Percentiles rank a stretch among this genome's conserved stretches.
These are phyloP conservation scores for Eublepharis macularius DNA, from an alignment of 2,113 vertebrate genomes.

Conservation along the genomic window DNA sequence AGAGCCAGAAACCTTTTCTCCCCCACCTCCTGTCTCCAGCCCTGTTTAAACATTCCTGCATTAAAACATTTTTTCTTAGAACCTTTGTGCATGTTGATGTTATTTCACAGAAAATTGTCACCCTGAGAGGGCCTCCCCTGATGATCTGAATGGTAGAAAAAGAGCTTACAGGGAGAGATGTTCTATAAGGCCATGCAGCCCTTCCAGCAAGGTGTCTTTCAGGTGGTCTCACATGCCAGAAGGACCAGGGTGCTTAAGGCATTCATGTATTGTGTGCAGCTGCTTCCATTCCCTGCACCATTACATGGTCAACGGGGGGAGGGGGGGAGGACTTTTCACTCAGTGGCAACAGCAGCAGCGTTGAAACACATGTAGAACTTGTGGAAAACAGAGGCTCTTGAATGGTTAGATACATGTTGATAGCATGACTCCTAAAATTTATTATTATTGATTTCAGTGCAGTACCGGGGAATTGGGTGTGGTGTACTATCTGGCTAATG, in stretches of 20 bases:
- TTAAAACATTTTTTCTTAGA: not conserved
- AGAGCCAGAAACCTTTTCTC: not conserved
- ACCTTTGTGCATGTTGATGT: no score
- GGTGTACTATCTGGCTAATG: not conserved
- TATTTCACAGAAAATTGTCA: not conserved
- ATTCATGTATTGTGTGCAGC: not conserved
- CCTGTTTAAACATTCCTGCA: not conserved
- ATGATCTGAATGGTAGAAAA: not conserved
- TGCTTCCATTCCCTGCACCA: not conserved
- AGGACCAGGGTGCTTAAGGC: not conserved
- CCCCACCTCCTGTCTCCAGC: not conserved
- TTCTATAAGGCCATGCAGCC: not conserved
- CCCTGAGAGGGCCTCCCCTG: no score
- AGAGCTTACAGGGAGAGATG: not conserved
- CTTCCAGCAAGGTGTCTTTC: not conserved
- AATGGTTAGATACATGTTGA: not conserved
- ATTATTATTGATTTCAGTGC: not conserved
- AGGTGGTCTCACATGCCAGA: not conserved
- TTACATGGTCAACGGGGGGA: no score
- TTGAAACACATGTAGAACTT: not conserved
- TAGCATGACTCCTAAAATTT: not conserved
- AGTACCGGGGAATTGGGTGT: no score
- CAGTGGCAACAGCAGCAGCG: not conserved
- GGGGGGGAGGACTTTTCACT: not conserved
- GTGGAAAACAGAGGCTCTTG: not conserved